Base-by-base conservation (phyloP, 2,797 vertebrate genomes). In the Malurus leucopterus region DNA sequence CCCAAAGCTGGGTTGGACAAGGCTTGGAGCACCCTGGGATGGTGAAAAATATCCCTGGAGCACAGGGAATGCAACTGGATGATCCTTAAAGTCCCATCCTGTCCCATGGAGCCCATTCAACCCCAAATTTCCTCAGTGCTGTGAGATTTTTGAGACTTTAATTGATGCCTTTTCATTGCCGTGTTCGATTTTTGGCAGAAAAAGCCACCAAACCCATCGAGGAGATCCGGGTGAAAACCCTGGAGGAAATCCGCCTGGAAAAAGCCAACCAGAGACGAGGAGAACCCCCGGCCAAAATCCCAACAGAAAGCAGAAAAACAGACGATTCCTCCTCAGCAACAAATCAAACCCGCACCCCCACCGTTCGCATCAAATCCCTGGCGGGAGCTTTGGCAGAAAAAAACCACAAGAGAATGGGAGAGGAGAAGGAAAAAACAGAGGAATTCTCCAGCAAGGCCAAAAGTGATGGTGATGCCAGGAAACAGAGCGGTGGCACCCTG, bases 201-300 rank as follows among this genome's bases (percentile, higher is more conserved):
- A 95, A 86, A 85, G 71, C 94, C 67, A 82, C 95, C 41, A 97
- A 96, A 54, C 80, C 94, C 36, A 71, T 97, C 5, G 96, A 96
- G 71, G 97, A 98, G 86, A 98, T 99, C 49, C 97, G 93, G 3
- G 98, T 99, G 89, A 99, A 99, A 96, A 99, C 98, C 8, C 96
- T 99, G 62, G 98, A 99, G 93, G 98, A 99, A 95, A 99, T 99
- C 89, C 98, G 96, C 19, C 97, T 98, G 65, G 99, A 99, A 93
- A 99, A 98, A 91, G 98, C 98, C 15, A 95, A 32, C 91, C 97
- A 94, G 80, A 96, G 93, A 84, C 94, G 91, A 43, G 92, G 93
- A 91, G 92, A 93, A 3, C 36, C 88, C 54, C 96, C 87, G 43
- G 92, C 64, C 18, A 96, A 92, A 61, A 65, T 59, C 19, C 75